Evolutionary conservation across 2,113 vertebrate genomes (phyloP), one percentile per base, ranked within the genome.

Genomic region (Psilopogon haemacephalus): DNA sequence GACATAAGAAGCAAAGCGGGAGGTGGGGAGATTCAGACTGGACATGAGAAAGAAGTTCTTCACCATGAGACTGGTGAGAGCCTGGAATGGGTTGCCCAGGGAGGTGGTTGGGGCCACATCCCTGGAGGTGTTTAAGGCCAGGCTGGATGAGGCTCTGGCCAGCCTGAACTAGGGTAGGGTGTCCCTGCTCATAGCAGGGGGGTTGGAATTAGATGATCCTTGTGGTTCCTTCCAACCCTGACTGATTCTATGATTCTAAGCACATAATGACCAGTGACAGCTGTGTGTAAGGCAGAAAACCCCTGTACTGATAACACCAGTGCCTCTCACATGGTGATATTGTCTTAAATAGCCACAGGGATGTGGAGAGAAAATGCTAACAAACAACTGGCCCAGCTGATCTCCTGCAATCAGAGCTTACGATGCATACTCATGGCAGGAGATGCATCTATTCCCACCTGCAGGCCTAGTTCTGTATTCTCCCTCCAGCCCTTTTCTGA

Each of bases 371-470:
- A 19, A 90, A 42, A 71, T 35, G 30, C 21, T 44, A 44, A 44
- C 42, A 80, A 83, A 67, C 5, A 65, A 33, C 55, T 85, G 56
- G 23, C 38, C 18, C 37, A 55, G 16, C 13, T 38, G 42, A 4
- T 73, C 74, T 52, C n/a, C 38, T 60, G 18, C 44, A 55, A 11
- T 76, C 27, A 64, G 37, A 81, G 37, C 16, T 64, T 54, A 33
- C 0, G 1, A 16, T 38, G 42, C 9, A 0, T 58, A 9, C 19
- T 42, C 19, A 11, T 0, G 55, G 37, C 50, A 63, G 14, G 30
- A 65, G 55, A 6, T 35, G 4, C 54, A 19, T 32, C 38, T 79
- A 21, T 17, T 56, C 4, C 24, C 35, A 4, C 19, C 74, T 64
- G 44, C 68, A 62, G 65, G 24, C 12, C 38, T 69, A n/a, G 30